phyloP scores from a whole-genome alignment of 2,113 vertebrate species.

The Uria aalge region DNA sequence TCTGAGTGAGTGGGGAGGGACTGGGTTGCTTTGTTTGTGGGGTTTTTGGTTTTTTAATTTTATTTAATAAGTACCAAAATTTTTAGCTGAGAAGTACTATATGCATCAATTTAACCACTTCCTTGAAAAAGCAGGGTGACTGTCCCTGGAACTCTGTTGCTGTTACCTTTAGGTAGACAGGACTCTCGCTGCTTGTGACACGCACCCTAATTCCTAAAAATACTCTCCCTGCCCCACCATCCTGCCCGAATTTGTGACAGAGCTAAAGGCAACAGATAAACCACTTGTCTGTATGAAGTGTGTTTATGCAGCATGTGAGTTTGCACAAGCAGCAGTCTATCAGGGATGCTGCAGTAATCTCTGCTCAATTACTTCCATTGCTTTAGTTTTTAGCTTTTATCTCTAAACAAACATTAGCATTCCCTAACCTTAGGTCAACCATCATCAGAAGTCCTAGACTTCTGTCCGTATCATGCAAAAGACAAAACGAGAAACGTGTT shows the following conservation, averaged over 20 bases:
- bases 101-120: neutral
- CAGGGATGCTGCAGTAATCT: neutral
- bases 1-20: neutral
- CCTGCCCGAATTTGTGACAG: neutral
- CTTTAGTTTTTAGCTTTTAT: neutral
- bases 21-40: neutral
- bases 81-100: neutral
- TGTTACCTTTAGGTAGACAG: neutral
- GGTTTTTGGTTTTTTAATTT: neutral
- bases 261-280: neutral
- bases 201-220: fast-evolving
- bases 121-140: neutral
- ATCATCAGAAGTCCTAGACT: neutral
- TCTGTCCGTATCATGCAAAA: neutral
- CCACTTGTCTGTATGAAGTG: neutral
- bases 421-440: neutral
- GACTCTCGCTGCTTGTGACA: neutral
- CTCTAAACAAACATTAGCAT: neutral
- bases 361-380: neutral
- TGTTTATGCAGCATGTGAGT: fast-evolving
- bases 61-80: neutral
- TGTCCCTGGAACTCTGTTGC: neutral
- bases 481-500: constrained; percentile 12
- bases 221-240: neutral
- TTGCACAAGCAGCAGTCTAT: neutral